Evolutionary conservation across 1,140 invertebrate species (phyloP), one percentile per base, ranked within the genome.

Genomic region (Phthorimaea operculella): DNA sequence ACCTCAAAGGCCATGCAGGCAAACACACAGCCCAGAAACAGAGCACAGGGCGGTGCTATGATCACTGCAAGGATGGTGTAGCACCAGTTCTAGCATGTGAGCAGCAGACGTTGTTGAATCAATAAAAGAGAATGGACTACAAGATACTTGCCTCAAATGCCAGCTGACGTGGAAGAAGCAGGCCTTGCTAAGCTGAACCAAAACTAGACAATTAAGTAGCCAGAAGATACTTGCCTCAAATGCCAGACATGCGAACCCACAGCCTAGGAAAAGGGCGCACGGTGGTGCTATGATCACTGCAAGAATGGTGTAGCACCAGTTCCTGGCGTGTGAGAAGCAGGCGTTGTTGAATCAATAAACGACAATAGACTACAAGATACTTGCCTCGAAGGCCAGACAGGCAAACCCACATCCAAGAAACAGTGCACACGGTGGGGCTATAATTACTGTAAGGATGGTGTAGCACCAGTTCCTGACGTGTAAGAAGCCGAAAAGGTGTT

Each of bases 81-180:
- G n/a, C n/a, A n/a, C n/a, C n/a, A n/a, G n/a, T n/a, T n/a, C n/a
- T n/a, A n/a, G n/a, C n/a, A n/a, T n/a, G n/a, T n/a, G n/a, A n/a
- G n/a, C n/a, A n/a, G n/a, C n/a, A n/a, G n/a, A n/a, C n/a, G n/a
- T n/a, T n/a, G n/a, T n/a, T n/a, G n/a, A n/a, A n/a, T n/a, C n/a
- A n/a, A n/a, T n/a, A n/a, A n/a, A n/a, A n/a, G n/a, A n/a, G n/a
- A n/a, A n/a, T n/a, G n/a, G n/a, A n/a, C n/a, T n/a, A n/a, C 47
- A 45, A 12, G 1, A 9, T n/a, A 58, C 72, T 85, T 72, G 90
- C 91, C 86, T 90, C 86, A 83, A 93, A 94, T 1, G 92, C 89
- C 4, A 93, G 79, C 92, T 11, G 92, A 92, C 66, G 94, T 94
- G 11, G 89, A 87, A 59, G 90, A 90, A 1, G 92, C 93, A 45